Percentiles rank a stretch among this genome's conserved stretches.
Conservation (phyloP, 2,888 invertebrate species). For the Salpingus planirostris region DNA sequence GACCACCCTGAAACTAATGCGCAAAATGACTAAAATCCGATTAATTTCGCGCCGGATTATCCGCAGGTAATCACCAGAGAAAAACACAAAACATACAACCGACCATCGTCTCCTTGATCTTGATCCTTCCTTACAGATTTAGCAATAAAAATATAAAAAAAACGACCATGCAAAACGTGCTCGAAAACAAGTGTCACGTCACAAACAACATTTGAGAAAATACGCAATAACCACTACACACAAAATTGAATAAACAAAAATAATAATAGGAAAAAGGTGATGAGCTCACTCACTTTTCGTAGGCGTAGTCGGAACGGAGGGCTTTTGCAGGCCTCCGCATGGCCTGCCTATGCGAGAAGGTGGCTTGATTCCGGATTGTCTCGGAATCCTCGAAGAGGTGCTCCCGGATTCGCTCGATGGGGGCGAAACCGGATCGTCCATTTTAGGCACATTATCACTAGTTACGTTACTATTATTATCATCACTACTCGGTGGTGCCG, state of each 20-base stretch:
- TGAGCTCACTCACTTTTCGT: constrained; percentile 34
- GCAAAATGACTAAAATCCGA: too few relatives aligned
- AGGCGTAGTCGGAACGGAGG: constrained; percentile 53
- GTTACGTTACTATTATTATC: constrained; percentile 4
- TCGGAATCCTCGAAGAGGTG: constrained; percentile 21
- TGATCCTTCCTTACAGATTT: too few relatives aligned
- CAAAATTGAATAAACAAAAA: constrained; percentile 2
- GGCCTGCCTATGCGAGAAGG: constrained; percentile 61
- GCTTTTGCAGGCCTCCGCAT: constrained; percentile 56
- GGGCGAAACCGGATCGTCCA: constrained; percentile 9
- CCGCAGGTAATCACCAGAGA: too few relatives aligned
- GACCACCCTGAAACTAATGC: too few relatives aligned
- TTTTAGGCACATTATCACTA: constrained; percentile 3
- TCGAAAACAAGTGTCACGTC: constrained; percentile 3
- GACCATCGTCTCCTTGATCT: too few relatives aligned
- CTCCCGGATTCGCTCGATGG: constrained; percentile 8
- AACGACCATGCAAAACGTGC: constrained; percentile 2
- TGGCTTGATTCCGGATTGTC: constrained; percentile 54
- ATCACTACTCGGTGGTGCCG: constrained; percentile 5
- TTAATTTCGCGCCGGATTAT: too few relatives aligned
- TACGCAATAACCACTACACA: constrained; percentile 6
- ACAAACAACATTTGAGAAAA: constrained; percentile 1
- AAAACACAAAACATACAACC: too few relatives aligned
- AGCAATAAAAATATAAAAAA: too few relatives aligned
- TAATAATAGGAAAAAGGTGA: constrained; percentile 3